Evolutionary conservation across 2,797 vertebrate genomes (phyloP), one percentile per base, ranked within the genome.

Genomic region (Pangasius sanitwongsei): DNA sequence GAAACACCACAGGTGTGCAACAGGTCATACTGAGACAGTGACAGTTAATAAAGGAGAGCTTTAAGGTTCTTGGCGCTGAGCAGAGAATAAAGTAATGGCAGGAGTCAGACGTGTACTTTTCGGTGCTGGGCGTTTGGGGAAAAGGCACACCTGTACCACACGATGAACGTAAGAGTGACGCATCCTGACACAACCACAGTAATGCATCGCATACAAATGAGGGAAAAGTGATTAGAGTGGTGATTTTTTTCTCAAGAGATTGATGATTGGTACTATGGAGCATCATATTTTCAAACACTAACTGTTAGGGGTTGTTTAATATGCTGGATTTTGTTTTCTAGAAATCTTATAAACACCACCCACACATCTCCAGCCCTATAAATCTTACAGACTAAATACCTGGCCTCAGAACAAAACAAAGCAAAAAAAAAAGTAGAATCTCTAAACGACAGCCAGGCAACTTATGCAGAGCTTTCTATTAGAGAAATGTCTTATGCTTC

Each of bases 71-170:
- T 13, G 6, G 15, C 3, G 5, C 84, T 12, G 72, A 88, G 89
- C 87, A 83, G 63, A 89, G 90, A 90, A 89, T 88, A 90, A 89
- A 87, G 87, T 89, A 91, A 92, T 88, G 87, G 88, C 74, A 89
- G 83, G 72, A 61, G 87, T 86, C 85, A 87, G 88, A 85, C 69
- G 86, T 75, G 89, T 84, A 92, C 15, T 50, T 82, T 61, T n/a
- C 44, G 15, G 37, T n/a, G 31, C 15, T 25, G 53, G n/a, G n/a
- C 11, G 78, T 59, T 8, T 81, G 41, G n/a, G n/a, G 15, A 13
- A 18, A 28, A 16, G 1, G 50, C 7, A 34, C 6, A 3, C 34
- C 50, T 67, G 87, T 44, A 82, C 78, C 59, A 75, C 20, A 41
- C 55, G 13, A 90, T 89, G 70, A 50, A 67, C 59, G 67, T 59